phyloP scores from a whole-genome alignment of 2,797 vertebrate species.

The Eurystomus glaucurus region DNA sequence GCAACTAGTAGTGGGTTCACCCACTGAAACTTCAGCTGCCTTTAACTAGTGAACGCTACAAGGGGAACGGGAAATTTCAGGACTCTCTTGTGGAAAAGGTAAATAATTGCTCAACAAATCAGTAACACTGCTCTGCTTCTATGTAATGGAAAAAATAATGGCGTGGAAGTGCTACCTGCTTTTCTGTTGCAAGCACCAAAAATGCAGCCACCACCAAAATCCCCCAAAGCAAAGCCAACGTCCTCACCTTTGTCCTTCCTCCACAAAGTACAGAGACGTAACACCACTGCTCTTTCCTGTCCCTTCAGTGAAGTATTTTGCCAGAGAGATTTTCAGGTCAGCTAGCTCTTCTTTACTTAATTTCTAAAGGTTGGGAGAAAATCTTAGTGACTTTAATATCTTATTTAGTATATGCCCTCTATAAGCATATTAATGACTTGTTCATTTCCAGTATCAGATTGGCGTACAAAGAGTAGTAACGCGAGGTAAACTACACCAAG shows the following conservation, averaged over 20 bases:
- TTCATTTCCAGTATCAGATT: not conserved
- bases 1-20: not conserved
- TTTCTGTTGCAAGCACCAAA: not conserved
- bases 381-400: not conserved
- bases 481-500: not conserved
- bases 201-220: not conserved
- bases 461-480: not conserved
- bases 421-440: not conserved
- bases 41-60: not conserved
- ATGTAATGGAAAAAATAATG: not conserved
- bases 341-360: conserved; percentile 87
- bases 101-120: not conserved
- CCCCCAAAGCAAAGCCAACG: not conserved
- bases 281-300: conserved; percentile 89
- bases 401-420: not conserved
- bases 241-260: conserved; percentile 94
- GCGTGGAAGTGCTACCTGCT: not conserved
- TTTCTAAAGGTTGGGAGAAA: conserved; percentile 85
- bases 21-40: not conserved
- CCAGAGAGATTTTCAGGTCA: conserved; percentile 88
- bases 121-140: not conserved
- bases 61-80: not conserved
- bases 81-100: not conserved
- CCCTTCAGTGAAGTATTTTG: conserved; percentile 89
- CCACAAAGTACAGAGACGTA: conserved; percentile 93